phyloP scores from a whole-genome alignment of 2,797 vertebrate species.

The Oreochromis mossambicus region DNA sequence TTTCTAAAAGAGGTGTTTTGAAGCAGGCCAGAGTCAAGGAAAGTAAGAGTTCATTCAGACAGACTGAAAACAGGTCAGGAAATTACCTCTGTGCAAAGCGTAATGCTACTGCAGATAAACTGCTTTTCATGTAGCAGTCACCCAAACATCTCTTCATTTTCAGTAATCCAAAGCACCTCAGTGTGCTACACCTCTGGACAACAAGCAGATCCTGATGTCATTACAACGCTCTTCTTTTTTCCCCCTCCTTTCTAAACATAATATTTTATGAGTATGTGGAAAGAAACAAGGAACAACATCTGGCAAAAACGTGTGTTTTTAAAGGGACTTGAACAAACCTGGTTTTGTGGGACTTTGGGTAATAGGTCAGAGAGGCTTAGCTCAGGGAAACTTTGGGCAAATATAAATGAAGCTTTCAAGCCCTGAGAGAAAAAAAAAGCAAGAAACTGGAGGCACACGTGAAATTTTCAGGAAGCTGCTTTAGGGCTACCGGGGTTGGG shows the following conservation, averaged over 20 bases:
- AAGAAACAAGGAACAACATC: slow-evolving; percentile 72
- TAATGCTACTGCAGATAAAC: neutral
- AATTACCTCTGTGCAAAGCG: neutral
- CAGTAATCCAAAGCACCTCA: neutral
- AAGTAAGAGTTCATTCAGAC: slow-evolving; percentile 1
- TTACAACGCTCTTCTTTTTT: slow-evolving; percentile 7
- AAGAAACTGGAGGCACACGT: slow-evolving; percentile 27
- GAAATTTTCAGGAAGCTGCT: slow-evolving; percentile 25
- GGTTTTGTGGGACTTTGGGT: slow-evolving; percentile 75
- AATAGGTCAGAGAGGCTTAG: slow-evolving; percentile 75
- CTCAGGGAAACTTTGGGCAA: slow-evolving; percentile 77
- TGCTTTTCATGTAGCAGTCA: neutral
- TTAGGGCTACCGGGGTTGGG: slow-evolving; percentile 15
- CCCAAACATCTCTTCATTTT: slow-evolving; percentile 24
- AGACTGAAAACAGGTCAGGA: neutral
- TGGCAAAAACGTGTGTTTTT: slow-evolving; percentile 64
- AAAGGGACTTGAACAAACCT: slow-evolving; percentile 71
- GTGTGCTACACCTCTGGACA: slow-evolving; percentile 34
- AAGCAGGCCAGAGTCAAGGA: neutral
- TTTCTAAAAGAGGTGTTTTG: slow-evolving; percentile 13
- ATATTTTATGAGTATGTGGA: slow-evolving; percentile 67
- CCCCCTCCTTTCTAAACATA: slow-evolving; percentile 40
- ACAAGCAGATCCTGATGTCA: slow-evolving; percentile 58
- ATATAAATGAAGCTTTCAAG: slow-evolving; percentile 66
- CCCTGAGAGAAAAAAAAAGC: neutral